Evolutionary conservation across 2,888 invertebrate species (phyloP).

Genomic region (Ptychoptera albimana): DNA sequence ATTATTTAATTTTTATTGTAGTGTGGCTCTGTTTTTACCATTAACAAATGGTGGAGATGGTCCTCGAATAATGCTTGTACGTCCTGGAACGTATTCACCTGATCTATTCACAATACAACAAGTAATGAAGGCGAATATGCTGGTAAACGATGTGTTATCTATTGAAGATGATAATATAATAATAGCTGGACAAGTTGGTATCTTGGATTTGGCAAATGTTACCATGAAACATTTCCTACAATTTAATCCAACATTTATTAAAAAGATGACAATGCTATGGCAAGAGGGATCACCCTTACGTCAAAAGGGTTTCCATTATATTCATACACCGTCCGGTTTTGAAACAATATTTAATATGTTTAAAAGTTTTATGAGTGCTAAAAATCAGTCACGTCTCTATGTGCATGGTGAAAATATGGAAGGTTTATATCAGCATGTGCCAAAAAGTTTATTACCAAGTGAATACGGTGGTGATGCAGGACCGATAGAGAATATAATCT

Average conservation of each 20-base stretch:
- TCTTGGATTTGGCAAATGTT: conserved; percentile 39
- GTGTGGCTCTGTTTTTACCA: conserved; percentile 17
- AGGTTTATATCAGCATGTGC: conserved; percentile 38
- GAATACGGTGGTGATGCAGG: conserved; percentile 45
- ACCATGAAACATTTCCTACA: conserved; percentile 37
- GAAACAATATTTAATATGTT: conserved; percentile 40
- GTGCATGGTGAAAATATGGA: conserved; percentile 39
- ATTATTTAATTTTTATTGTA: too few relatives aligned
- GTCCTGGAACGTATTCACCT: conserved; percentile 32
- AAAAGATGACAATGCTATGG: conserved; percentile 35
- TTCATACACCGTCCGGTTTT: conserved; percentile 41
- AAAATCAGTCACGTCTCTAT: conserved; percentile 38
- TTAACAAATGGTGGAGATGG: conserved; percentile 22
- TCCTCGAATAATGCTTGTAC: conserved; percentile 29
- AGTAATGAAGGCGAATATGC: conserved; percentile 34
- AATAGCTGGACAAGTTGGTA: conserved; percentile 32
- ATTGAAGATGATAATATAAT: conserved; percentile 44
- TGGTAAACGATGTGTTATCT: conserved; percentile 40
- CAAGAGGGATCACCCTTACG: conserved; percentile 45
- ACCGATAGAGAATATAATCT: conserved; percentile 25
- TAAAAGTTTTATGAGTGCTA: conserved; percentile 42
- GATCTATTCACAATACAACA: conserved; percentile 31
- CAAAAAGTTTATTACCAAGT: conserved; percentile 39
- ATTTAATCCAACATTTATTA: conserved; percentile 40
- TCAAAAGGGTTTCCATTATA: conserved; percentile 38